These are phyloP conservation scores for Silurus lanzhouensis DNA, from an alignment of 2,797 vertebrate species.

Conservation along the genomic window DNA sequence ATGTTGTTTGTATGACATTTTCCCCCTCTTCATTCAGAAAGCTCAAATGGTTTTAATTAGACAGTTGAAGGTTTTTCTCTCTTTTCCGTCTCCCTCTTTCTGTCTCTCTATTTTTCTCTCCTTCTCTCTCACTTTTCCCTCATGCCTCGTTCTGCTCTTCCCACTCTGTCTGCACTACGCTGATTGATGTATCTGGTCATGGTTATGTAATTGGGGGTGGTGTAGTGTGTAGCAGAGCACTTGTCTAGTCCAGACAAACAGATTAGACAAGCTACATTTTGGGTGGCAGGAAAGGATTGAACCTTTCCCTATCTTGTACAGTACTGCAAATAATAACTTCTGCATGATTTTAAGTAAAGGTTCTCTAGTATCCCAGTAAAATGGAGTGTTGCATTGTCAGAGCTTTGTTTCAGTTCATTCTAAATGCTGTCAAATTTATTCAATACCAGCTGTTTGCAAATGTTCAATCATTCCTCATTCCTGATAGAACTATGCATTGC, in stretches of 20 bases:
- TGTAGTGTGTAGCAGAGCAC: neutral
- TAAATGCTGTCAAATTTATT: neutral
- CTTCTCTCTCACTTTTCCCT: neutral
- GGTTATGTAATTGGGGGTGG: conserved; percentile 11
- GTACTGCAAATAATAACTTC: conserved; percentile 49
- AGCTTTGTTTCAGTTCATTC: neutral
- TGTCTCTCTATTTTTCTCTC: conserved; percentile 1
- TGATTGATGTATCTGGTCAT: conserved; percentile 37
- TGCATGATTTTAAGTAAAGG: conserved; percentile 53
- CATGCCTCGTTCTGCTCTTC: conserved; percentile 7
- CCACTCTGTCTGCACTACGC: conserved; percentile 13
- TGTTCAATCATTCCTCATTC: neutral
- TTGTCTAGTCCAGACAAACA: neutral
- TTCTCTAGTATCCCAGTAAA: neutral
- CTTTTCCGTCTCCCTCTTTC: conserved; percentile 12
- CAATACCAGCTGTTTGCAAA: neutral
- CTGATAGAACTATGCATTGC: neutral
- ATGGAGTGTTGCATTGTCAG: neutral
- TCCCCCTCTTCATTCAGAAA: conserved; percentile 27
- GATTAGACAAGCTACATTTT: conserved; percentile 7
- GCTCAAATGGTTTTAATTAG: conserved; percentile 62
- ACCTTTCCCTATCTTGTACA: neutral
- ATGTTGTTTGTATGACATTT: conserved; percentile 16
- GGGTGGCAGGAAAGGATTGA: conserved; percentile 14
- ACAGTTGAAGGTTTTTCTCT: conserved; percentile 19